Evolutionary conservation across 2,888 invertebrate species (phyloP), one percentile per base, ranked within the genome.

Genomic region (Lasioglossum lativentre): DNA sequence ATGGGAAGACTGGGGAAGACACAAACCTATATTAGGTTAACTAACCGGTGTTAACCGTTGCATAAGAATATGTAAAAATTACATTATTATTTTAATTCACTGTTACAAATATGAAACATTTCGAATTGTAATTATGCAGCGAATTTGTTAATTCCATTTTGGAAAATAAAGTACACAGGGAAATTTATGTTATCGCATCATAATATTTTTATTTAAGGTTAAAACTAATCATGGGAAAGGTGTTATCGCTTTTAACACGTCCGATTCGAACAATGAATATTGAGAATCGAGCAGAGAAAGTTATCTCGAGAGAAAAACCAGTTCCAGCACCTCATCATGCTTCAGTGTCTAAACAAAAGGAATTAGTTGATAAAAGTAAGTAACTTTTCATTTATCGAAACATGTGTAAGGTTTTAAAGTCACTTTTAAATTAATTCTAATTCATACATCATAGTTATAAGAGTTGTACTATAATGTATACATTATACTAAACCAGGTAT

Each of bases 261-360:
- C 97, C 97, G 30, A 87, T 96, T 27, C 96, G 96, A 93, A 96
- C 97, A 42, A 97, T 97, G 91, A 98, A 98, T 95, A 96, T 97
- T 3, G 98, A 98, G 94, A 97, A 96, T 94, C 96, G 98, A 86
- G 98, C 97, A 42, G 97, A 97, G 91, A 97, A 97, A 91, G 95
- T 97, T 34, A 96, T 98, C 88, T 96, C 97, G 0, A 96, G 96
- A 93, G 96, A 97, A 71, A 97, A 97, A 93, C 96, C 96, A 6
- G 95, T 95, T 85, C 96, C 96, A 30, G 98, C 98, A n/a, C 98
- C 98, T 0, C 96, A 95, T 92, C 96, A 96, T 94, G 96, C 96
- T 40, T 95, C 96, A 1, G 96, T 97, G 88, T 88, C 96, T 68
- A 96, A 96, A 90, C 97, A 97, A 94, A 95, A 97, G 91, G 96